Evolutionary conservation across 2,113 vertebrate genomes (phyloP), one percentile per base, ranked within the genome.

Genomic region (Lonchura striata): DNA sequence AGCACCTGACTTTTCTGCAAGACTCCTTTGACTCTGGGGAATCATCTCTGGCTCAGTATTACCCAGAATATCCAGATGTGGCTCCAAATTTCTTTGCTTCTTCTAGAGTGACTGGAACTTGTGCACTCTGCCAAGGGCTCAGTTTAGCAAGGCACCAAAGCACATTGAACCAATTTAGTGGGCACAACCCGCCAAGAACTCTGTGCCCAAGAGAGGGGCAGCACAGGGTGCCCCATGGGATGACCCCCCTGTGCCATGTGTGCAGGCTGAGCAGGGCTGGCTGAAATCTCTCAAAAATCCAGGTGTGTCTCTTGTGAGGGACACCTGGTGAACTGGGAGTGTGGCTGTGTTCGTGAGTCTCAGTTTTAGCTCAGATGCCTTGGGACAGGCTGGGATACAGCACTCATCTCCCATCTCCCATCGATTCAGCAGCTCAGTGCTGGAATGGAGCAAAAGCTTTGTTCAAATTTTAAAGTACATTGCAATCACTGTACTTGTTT

Each of bases 161-260:
- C n/a, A 64, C 3, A 0, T 9, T 56, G 53, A 63, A 54, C 22
- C 21, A 41, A 15, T 41, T 61, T 6, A 5, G 12, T 9, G n/a
- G 18, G 37, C 31, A 47, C 28, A 72, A 30, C 35, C 5, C 47
- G 10, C 22, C 31, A 18, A 20, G 79, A 71, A 18, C 9, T 5
- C 1, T 6, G 8, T 52, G 16, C 6, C 47, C 8, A 14, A 53
- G 74, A 60, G 35, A 47, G 25, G 9, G 24, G 49, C 66, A 71
- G 49, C 0, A 0, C n/a, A 8, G 35, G 33, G 24, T 37, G 18
- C 25, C 39, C 0, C 0, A 2, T 9, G 46, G 53, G 21, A 10
- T 23, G 27, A 35, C 17, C 2, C 11, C 47, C n/a, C 25, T 25
- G 9, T 15, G 44, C 69, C 4, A 1, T 2, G 7, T 30, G 42